These are phyloP conservation scores for Austrolebias charrua DNA, from an alignment of 2,797 vertebrate species.

Conservation along the genomic window DNA sequence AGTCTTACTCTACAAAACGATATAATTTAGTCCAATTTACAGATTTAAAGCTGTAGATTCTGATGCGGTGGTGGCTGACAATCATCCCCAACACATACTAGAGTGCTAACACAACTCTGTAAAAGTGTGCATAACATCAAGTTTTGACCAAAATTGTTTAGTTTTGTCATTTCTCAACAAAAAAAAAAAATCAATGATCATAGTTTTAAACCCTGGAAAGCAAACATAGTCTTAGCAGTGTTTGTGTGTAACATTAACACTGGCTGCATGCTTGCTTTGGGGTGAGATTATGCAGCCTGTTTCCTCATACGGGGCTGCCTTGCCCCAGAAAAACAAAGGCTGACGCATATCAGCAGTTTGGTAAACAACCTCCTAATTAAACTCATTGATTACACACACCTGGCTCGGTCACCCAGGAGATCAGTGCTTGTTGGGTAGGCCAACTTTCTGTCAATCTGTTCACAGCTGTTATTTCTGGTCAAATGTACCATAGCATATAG, in stretches of 20 bases:
- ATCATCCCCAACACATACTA: too few species aligned
- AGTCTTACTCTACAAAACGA: too few species aligned
- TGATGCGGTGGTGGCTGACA: too few species aligned
- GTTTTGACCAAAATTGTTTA: too few species aligned
- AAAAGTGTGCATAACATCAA: too few species aligned
- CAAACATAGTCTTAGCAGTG: too few species aligned
- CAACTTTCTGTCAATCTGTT: slow-evolving; percentile 29
- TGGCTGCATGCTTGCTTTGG: slow-evolving; percentile 6
- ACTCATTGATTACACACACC: slow-evolving; percentile 65
- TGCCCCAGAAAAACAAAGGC: slow-evolving; percentile 62
- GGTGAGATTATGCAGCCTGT: slow-evolving; percentile 28
- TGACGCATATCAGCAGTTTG: slow-evolving; percentile 47
- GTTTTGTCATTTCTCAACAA: too few species aligned
- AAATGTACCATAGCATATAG: slow-evolving; percentile 5
- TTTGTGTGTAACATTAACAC: neutral
- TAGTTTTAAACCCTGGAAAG: too few species aligned
- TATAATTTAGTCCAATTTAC: too few species aligned
- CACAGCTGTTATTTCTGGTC: slow-evolving; percentile 10
- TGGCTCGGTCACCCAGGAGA: slow-evolving; percentile 40
- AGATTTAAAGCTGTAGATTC: too few species aligned
- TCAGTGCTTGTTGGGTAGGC: slow-evolving; percentile 33
- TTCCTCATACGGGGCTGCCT: slow-evolving; percentile 31
- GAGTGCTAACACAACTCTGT: too few species aligned
- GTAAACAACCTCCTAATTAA: slow-evolving; percentile 69
- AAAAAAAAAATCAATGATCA: too few species aligned